Conservation (phyloP, 1,140 invertebrate genomes). For the Danaus melanippus region DNA sequence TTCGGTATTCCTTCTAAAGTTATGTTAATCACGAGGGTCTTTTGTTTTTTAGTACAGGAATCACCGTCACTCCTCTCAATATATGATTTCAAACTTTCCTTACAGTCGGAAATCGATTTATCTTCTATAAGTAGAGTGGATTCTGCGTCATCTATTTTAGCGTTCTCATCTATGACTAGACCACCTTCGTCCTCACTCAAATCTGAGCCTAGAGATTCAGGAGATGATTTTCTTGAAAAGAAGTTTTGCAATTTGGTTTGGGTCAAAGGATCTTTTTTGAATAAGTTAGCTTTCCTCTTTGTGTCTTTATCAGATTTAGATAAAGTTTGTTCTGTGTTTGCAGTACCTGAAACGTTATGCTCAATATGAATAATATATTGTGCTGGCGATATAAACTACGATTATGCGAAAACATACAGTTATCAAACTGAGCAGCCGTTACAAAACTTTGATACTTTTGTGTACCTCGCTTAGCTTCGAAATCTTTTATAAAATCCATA, state of each 20-base stretch:
- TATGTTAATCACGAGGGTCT: conserved; percentile 60
- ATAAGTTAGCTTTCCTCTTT: conserved; percentile 59
- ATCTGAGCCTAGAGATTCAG: conserved; percentile 28
- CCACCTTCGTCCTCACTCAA: conserved; percentile 43
- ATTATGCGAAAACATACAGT: conserved; percentile 25
- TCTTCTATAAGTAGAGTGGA: conserved; percentile 48
- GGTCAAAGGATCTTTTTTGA: conserved; percentile 52
- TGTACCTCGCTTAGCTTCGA: conserved; percentile 34
- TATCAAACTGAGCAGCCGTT: conserved; percentile 48
- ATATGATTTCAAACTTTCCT: too few relatives aligned
- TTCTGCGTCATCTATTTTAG: conserved; percentile 31
- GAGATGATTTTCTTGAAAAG: conserved; percentile 38
- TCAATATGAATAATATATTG: neutral
- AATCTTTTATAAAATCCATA: conserved; percentile 50
- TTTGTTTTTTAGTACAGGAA: conserved; percentile 20
- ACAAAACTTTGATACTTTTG: conserved; percentile 39
- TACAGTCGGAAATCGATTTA: neutral
- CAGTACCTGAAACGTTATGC: conserved; percentile 1
- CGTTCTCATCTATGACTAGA: conserved; percentile 47
- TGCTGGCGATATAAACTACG: neutral
- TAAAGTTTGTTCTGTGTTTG: conserved; percentile 14
- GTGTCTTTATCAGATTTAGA: conserved; percentile 57
- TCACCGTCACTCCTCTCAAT: conserved; percentile 8
- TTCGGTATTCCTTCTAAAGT: conserved; percentile 53
- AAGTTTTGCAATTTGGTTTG: conserved; percentile 58